Conservation (phyloP, 2,797 vertebrate species). For the Melanogrammus aeglefinus region DNA sequence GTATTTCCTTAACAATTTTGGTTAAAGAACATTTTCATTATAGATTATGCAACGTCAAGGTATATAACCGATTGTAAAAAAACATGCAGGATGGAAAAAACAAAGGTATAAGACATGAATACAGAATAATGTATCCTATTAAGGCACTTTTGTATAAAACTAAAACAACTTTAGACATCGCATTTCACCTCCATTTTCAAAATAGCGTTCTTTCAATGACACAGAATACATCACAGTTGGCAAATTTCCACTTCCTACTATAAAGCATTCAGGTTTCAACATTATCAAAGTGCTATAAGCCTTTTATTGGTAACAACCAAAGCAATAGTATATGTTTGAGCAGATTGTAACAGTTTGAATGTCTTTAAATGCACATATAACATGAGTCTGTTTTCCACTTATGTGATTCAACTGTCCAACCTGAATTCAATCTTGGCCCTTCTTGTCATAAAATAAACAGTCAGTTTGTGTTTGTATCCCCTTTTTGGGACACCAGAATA, state of each 20-base stretch:
- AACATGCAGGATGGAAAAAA: constrained; percentile 56
- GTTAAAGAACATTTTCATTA: constrained; percentile 15
- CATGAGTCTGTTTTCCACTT: constrained; percentile 48
- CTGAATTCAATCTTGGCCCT: constrained; percentile 1
- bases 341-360: constrained; percentile 17
- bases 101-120: constrained; percentile 31
- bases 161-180: constrained; percentile 25
- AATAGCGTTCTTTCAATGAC: background rate
- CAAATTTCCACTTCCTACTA: constrained; percentile 43
- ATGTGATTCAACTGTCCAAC: constrained; percentile 10
- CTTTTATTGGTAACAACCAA: constrained; percentile 37
- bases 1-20: constrained; percentile 1
- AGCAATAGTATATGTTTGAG: constrained; percentile 23
- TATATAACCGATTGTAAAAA: constrained; percentile 27
- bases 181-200: background rate
- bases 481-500: constrained; percentile 31
- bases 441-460: background rate
- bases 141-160: constrained; percentile 56
- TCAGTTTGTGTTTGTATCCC: constrained; percentile 47
- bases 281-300: constrained; percentile 63
- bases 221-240: constrained; percentile 5
- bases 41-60: constrained; percentile 21
- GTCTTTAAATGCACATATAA: constrained; percentile 41
- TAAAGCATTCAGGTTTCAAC: constrained; percentile 46
- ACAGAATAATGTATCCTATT: constrained; percentile 50